Evolutionary conservation across 2,888 invertebrate species (phyloP).

Genomic region (Leptarthrus brevirostris): DNA sequence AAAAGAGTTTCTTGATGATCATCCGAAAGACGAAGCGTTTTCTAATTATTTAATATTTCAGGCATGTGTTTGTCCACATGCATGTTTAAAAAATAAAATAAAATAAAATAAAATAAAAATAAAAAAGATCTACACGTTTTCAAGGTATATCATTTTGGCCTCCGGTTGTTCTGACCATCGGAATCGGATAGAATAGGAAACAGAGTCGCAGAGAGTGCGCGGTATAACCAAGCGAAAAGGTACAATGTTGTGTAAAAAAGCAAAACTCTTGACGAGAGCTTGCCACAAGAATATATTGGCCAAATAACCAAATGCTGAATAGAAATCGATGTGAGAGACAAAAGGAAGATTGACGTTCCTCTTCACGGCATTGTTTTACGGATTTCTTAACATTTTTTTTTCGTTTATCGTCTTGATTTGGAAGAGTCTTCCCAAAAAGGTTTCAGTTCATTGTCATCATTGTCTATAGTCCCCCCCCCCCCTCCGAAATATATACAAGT

Average conservation of each 20-base stretch:
- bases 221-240: too few relatives aligned
- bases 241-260: too few relatives aligned
- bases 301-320: conserved; percentile 16
- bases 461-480: too few relatives aligned
- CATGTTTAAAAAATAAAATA: not conserved
- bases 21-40: not conserved
- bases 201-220: too few relatives aligned
- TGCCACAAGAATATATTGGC: not conserved
- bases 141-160: too few relatives aligned
- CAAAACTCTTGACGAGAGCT: too few relatives aligned
- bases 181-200: too few relatives aligned
- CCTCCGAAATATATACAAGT: too few relatives aligned
- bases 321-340: conserved; percentile 26
- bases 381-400: conserved; percentile 1
- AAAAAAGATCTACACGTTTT: too few relatives aligned
- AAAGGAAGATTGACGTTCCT: conserved; percentile 42
- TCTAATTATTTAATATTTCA: conserved; percentile 50
- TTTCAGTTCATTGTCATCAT: not conserved
- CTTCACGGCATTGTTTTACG: conserved; percentile 41
- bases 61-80: conserved; percentile 32
- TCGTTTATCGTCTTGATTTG: not conserved
- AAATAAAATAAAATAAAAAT: not conserved
- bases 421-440: not conserved
- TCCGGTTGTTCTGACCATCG: too few relatives aligned
- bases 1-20: not conserved